Conservation (phyloP, 1,140 invertebrate genomes). For the Eubasilissa regina region DNA sequence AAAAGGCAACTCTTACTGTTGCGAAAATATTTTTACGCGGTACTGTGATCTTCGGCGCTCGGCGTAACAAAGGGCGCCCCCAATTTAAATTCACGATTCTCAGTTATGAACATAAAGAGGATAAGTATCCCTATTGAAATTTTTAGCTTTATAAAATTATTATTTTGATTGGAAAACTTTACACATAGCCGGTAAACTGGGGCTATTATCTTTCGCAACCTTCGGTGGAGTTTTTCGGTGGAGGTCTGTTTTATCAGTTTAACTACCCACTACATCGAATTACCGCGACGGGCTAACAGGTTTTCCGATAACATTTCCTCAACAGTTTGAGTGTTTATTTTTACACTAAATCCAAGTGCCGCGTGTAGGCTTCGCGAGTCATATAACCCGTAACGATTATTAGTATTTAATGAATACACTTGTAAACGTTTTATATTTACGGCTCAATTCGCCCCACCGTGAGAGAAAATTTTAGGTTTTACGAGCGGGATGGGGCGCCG, state of each 20-base stretch:
- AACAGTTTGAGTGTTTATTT: not conserved
- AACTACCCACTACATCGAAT: too few species aligned
- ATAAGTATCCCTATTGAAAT: too few species aligned
- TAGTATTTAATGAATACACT: slow-evolving; percentile 43
- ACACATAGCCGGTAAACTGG: too few species aligned
- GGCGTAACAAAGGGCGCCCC: not conserved
- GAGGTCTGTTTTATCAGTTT: too few species aligned
- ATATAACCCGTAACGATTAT: slow-evolving; percentile 23
- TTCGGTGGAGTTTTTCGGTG: too few species aligned
- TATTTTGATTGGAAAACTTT: too few species aligned
- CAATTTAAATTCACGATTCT: not conserved
- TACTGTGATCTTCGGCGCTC: not conserved
- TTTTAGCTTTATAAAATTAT: too few species aligned
- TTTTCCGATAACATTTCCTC: too few species aligned
- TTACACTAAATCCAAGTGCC: too few species aligned
- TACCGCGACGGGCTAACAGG: too few species aligned
- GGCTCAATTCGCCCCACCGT: slow-evolving; percentile 33
- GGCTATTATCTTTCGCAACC: too few species aligned
- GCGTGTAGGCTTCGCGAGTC: not conserved
- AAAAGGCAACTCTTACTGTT: slow-evolving; percentile 1
- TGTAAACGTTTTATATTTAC: slow-evolving; percentile 43
- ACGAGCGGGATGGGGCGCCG: slow-evolving; percentile 4
- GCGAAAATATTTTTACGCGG: slow-evolving; percentile 2
- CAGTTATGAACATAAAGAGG: too few species aligned
- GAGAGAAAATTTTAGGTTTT: slow-evolving; percentile 23